Base-by-base conservation (phyloP, 1,140 invertebrate species). In the Galendromus occidentalis region DNA sequence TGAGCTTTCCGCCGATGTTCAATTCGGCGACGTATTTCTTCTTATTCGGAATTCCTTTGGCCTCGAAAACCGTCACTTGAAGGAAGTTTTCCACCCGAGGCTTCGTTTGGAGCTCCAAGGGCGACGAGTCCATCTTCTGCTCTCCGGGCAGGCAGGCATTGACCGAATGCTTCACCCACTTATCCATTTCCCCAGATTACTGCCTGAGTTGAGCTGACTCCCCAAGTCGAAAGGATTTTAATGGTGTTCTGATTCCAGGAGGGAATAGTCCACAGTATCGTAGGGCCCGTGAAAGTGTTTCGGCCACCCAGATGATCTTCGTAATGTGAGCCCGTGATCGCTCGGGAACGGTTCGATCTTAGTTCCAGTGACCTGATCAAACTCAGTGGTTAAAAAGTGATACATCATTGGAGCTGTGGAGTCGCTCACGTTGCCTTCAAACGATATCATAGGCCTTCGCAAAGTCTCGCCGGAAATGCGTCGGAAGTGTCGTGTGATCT, bases 1-100 rank as follows among this genome's bases (percentile, higher is more conserved):
- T 92, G 5, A 93, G 78, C 1, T 84, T 86, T 72, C 86, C 85
- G 76, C 96, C 92, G 63, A 97, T 79, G 72, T 85, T 83, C 39
- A 97, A 81, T 73, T 95, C 90, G 77, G 90, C 95, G 75, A 89
- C 95, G 76, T 94, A 81, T 80, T 79, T 83, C 76, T 93, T 91
- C 78, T 94, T 95, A 28, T 86, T 80, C 33, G 87, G 83, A 45
- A 94, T 80, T 71, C 90, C 91, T 78, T 97, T 96, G 1, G 90
- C 91, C 77, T 96, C 92, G 29, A 93, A 79, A 55, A 97, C 81
- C 87, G 90, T 95, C 68, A 96, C 83, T 75, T 91, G 87, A 7
- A 96, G 80, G 0, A 87, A 90, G 74, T 93, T 89, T 75, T 96
- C 90, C 63, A 85, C 88, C 65, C 90, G 80, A 22, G 88, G 80